phyloP scores from a whole-genome alignment of 1,140 invertebrate species.

The Bicyclus anynana region DNA sequence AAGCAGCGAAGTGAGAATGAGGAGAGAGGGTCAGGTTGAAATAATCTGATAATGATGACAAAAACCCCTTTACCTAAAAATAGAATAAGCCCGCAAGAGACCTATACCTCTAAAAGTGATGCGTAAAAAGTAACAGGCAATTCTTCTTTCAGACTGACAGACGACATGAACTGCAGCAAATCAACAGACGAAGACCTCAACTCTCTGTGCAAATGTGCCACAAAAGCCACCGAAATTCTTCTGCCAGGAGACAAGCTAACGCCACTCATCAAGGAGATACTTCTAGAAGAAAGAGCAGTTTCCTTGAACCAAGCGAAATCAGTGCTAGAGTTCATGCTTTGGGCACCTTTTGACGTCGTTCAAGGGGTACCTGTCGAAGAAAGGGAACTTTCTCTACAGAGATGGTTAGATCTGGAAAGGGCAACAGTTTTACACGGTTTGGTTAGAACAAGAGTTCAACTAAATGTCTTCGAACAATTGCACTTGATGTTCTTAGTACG shows the following conservation, averaged over 20 bases:
- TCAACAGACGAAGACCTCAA: conserved; percentile 79
- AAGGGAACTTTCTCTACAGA: conserved; percentile 83
- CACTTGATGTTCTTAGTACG: conserved; percentile 89
- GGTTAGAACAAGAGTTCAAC: conserved; percentile 83
- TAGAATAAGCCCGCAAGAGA: too few species aligned
- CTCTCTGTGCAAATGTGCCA: conserved; percentile 88
- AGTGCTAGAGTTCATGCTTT: conserved; percentile 89
- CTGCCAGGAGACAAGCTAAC: conserved; percentile 81
- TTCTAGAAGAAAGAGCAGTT: conserved; percentile 84
- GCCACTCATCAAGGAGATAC: conserved; percentile 82
- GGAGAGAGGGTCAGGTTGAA: too few species aligned
- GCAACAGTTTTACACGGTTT: conserved; percentile 88
- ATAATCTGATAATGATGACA: too few species aligned
- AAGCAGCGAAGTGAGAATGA: too few species aligned
- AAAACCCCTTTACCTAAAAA: too few species aligned
- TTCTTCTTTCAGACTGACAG: conserved; percentile 73
- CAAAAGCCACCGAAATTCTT: conserved; percentile 83
- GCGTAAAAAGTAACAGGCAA: too few species aligned
- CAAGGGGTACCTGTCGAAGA: conserved; percentile 82
- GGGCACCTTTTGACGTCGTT: conserved; percentile 88
- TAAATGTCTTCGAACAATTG: conserved; percentile 87
- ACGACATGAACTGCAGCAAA: conserved; percentile 78
- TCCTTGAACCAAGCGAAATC: conserved; percentile 85
- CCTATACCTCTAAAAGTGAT: too few species aligned
- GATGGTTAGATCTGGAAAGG: conserved; percentile 90